These are phyloP conservation scores for Porites australiensis DNA, from an alignment of 64 coral and sea anemone genomes.

Conservation along the genomic window DNA sequence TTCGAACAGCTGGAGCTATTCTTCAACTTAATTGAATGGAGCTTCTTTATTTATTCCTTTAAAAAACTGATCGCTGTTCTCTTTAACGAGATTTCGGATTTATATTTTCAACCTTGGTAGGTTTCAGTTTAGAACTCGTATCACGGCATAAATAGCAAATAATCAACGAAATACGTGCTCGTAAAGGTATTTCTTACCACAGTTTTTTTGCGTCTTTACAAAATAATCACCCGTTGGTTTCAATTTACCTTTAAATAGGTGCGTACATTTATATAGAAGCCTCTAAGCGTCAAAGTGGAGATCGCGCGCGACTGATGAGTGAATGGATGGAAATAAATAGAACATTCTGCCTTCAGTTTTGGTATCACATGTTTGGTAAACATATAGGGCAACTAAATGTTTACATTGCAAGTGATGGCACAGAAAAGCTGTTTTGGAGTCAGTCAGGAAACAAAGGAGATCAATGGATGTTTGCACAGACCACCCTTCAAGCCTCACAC, in stretches of 20 bases:
- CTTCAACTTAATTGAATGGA: no score
- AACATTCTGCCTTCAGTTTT: constrained; percentile 43
- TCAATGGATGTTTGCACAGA: constrained; percentile 41
- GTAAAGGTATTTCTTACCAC: no score
- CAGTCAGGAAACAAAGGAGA: constrained; percentile 31
- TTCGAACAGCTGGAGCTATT: no score
- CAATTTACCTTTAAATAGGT: not conserved
- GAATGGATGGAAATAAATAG: constrained; percentile 24
- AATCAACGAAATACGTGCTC: no score
- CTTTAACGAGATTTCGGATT: no score
- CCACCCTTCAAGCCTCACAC: not conserved
- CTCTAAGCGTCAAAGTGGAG: not conserved
- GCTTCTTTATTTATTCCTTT: no score
- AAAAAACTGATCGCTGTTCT: no score
- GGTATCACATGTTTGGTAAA: constrained; percentile 69
- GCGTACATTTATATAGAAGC: constrained; percentile 56
- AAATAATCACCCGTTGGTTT: not conserved
- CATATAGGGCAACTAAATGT: constrained; percentile 36
- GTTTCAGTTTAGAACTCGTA: no score
- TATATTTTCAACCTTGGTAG: no score
- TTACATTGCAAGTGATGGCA: not conserved
- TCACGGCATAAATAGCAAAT: no score
- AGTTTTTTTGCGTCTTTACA: no score
- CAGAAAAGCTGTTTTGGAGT: constrained; percentile 20
- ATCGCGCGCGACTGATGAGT: constrained; percentile 28